Conservation (phyloP, 2,797 vertebrate species). For the Anguilla obscura region DNA sequence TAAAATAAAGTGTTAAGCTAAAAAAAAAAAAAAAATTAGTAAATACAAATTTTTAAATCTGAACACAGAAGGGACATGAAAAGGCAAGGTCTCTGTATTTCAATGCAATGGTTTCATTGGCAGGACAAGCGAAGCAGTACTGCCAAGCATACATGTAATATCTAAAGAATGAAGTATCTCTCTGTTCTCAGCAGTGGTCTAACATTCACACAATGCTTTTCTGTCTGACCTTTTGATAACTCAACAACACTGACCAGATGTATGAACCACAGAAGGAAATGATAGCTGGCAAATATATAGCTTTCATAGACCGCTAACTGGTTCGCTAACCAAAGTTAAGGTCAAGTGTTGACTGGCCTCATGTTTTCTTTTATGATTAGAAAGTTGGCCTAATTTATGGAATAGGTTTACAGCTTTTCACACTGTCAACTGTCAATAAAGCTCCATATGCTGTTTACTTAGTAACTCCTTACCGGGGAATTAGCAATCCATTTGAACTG, state of each 20-base stretch:
- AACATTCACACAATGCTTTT: neutral
- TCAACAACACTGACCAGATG: slow-evolving; percentile 12
- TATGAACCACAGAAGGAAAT: neutral
- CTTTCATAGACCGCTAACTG: neutral
- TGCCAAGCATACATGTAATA: neutral
- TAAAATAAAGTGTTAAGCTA: neutral
- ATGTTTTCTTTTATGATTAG: slow-evolving; percentile 24
- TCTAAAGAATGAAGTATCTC: neutral
- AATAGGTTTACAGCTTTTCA: neutral
- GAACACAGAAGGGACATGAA: neutral
- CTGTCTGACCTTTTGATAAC: slow-evolving; percentile 27
- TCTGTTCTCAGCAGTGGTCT: slow-evolving; percentile 19
- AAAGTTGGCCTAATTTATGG: neutral
- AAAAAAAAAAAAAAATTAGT: neutral
- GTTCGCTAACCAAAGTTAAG: slow-evolving; percentile 23
- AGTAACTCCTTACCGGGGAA: neutral
- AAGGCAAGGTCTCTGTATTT: neutral
- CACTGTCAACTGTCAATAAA: neutral
- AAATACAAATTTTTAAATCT: neutral
- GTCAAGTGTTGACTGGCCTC: slow-evolving; percentile 55
- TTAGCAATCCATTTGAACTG: neutral
- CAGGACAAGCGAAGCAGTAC: neutral
- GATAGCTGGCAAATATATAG: slow-evolving; percentile 3
- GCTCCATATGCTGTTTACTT: neutral
- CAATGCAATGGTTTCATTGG: neutral